Evolutionary conservation across 2,797 vertebrate genomes (phyloP), one percentile per base, ranked within the genome.

Genomic region (Gambusia yucatana): DNA sequence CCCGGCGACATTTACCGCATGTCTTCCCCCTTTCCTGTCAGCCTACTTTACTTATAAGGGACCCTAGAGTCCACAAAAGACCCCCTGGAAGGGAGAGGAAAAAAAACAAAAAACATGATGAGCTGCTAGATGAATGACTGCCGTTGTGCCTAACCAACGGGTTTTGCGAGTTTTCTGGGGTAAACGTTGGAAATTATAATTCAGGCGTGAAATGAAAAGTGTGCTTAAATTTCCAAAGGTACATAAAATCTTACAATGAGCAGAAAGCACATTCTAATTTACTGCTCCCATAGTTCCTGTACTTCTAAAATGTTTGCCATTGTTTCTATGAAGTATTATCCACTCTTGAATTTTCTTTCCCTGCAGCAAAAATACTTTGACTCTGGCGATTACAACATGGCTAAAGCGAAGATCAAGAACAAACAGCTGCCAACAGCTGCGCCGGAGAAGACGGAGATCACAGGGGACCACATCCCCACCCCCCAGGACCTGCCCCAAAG

Each of bases 361-460:
- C 73, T 88, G 22, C 89, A 99, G 98, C 98, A 98, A 98, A 99
- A 99, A 90, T 99, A 99, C 92, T 99, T 99, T 90, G 98, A 99
- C 95, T 99, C 98, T 71, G 98, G 98, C 0, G 98, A 99, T 94
- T 99, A 99, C 95, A 99, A 99, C 95, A 99, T 99, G 98, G 98
- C 98, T 74, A 99, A 99, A 94, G 98, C 98, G 16, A 99, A 99
- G 93, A 97, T 98, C 83, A 99, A 98, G 96, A 99, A 99, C 92
- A 99, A 99, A 88, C 98, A 98, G 92, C 94, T 99, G 86, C 98
- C 98, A 4, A 91, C 97, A 47, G 97, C 98, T 52, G 95, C 97
- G 44, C 96, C 97, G 0, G 98, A 99, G 94, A 99, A 99, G 95
- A 95, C 97, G 0, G 97, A 99, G 94, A 97, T 98, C 89, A 99